These are phyloP conservation scores for Yponomeuta cagnagella DNA, from an alignment of 2,888 invertebrate species.

Conservation along the genomic window DNA sequence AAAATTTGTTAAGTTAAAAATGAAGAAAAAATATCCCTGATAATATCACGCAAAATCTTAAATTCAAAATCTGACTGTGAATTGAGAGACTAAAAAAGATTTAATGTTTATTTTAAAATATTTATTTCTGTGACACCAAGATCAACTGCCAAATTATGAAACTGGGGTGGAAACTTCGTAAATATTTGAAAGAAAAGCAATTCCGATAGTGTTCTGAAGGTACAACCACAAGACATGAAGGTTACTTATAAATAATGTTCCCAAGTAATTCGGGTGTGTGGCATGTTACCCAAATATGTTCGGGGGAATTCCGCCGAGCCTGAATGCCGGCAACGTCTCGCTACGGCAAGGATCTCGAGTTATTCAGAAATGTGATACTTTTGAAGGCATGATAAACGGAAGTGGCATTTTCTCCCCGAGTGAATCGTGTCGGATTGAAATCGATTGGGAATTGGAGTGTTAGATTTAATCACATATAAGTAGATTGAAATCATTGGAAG, in stretches of 20 bases:
- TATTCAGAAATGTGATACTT: neutral
- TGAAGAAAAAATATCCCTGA: neutral
- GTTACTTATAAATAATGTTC: slow-evolving; percentile 4
- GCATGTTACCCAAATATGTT: slow-evolving; percentile 4
- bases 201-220: neutral
- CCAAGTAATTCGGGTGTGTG: slow-evolving; percentile 7
- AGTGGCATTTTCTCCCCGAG: neutral
- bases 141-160: too few relatives aligned
- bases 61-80: neutral
- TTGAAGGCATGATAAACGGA: neutral
- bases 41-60: neutral
- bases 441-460: neutral
- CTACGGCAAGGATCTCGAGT: neutral
- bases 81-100: too few relatives aligned
- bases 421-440: neutral
- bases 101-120: too few relatives aligned
- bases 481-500: neutral
- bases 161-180: too few relatives aligned
- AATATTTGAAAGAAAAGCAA: neutral
- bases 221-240: neutral
- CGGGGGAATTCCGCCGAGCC: neutral
- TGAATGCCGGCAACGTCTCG: slow-evolving; percentile 4
- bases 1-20: neutral
- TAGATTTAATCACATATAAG: neutral
- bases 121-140: too few relatives aligned